A percentile compares a stretch with the other conserved stretches of the same genome.
phyloP scores from a whole-genome alignment of 2,888 invertebrate genomes.

The Exephanes ischioxanthus region DNA sequence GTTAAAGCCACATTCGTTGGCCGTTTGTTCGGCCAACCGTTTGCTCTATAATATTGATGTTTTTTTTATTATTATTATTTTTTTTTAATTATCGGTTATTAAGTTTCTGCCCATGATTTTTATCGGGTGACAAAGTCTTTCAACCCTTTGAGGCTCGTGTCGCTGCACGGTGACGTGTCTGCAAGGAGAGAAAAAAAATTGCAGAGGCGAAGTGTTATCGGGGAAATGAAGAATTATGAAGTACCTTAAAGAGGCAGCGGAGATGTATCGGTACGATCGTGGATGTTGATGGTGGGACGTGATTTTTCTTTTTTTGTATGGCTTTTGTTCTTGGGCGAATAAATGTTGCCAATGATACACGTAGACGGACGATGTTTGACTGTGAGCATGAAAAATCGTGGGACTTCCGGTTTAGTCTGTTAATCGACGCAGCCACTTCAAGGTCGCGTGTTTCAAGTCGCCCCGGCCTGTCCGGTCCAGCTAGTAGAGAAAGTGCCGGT shows the following conservation, averaged over 20 bases:
- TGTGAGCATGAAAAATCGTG: not conserved
- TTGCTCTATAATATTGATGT: not conserved
- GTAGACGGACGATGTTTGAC: not conserved
- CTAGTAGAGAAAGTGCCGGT: not conserved
- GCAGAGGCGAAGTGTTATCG: too few relatives aligned
- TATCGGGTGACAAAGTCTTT: not conserved
- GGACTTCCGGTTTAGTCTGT: not conserved
- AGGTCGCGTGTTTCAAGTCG: not conserved
- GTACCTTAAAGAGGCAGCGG: too few relatives aligned
- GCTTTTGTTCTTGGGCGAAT: too few relatives aligned
- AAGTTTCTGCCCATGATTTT: not conserved
- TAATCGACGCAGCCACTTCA: not conserved
- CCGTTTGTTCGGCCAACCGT: not conserved
- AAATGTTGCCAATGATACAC: too few relatives aligned
- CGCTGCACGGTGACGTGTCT: not conserved
- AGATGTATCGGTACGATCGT: too few relatives aligned
- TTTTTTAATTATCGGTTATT: not conserved
- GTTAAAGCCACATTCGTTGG: slow-evolving; percentile 3
- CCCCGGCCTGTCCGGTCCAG: not conserved
- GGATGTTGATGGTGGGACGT: too few relatives aligned
- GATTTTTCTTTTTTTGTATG: too few relatives aligned
- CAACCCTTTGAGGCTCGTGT: not conserved
- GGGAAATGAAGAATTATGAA: too few relatives aligned
- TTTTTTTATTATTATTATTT: not conserved
- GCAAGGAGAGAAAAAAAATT: too few relatives aligned